Evolutionary conservation across 2,797 vertebrate species (phyloP), one percentile per base, ranked within the genome.

Genomic region (Scyliorhinus canicula): DNA sequence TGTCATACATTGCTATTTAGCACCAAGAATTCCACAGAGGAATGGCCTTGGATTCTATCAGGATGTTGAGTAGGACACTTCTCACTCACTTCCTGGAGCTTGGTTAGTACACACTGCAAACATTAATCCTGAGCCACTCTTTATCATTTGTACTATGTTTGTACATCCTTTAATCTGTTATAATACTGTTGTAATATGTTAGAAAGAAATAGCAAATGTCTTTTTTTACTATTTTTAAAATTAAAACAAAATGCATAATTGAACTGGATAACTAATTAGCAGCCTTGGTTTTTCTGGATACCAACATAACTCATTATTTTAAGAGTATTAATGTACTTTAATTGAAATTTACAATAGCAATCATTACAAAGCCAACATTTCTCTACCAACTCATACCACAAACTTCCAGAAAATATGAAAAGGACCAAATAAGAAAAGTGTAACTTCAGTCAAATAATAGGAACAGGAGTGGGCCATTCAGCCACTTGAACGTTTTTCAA

Each of bases 1-100:
- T 57, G 95, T 74, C 31, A 94, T 94, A 52, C 52, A 93, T 71
- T 71, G 67, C 96, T 96, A 96, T 96, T 96, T 95, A 95, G 95
- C 95, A 94, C 67, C 86, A 57, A 35, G 14, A 90, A 60, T n/a
- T 90, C 86, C 86, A 90, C 55, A 7, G 85, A n/a, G 52, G 60
- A 74, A 90, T 55, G 55, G 26, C 79, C 88, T 31, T n/a, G 28
- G 71, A 93, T 95, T 63, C 79, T 95, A 95, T 95, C 60, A 95
- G 95, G 95, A 95, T 95, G 31, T 52, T 2, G 57, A 16, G 63
- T 47, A 63, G 71, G 85, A 52, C 40, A 57, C 8, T 28, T 40
- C 67, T 91, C 19, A 47, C 40, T 85, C 55, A 95, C 65, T 71
- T 94, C n/a, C 35, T 52, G 14, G 3, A 71, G 69, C 93, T 26